These are phyloP conservation scores for Amphilophus citrinellus DNA, from an alignment of 2,113 vertebrate genomes.

Conservation along the genomic window DNA sequence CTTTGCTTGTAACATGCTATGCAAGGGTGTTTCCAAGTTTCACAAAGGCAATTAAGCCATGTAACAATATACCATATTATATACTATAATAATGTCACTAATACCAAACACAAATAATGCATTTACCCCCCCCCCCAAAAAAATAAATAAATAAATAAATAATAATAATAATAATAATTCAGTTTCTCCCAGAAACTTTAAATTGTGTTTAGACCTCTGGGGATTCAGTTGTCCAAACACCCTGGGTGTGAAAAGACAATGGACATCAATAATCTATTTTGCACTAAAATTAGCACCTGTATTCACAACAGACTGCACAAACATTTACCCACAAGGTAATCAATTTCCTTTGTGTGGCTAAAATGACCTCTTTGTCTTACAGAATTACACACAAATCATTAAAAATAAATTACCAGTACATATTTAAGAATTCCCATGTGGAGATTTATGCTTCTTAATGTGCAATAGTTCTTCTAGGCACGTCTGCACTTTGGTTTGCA, in stretches of 20 bases:
- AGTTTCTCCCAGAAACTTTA: neutral
- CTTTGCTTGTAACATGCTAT: neutral
- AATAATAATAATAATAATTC: no score
- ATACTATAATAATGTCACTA: neutral
- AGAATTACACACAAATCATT: no score
- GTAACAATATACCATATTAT: fast-evolving
- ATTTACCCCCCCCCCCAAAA: neutral
- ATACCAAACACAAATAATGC: neutral
- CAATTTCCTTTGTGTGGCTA: neutral
- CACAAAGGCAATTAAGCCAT: neutral
- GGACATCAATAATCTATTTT: neutral
- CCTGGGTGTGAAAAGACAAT: neutral
- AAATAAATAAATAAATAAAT: no score
- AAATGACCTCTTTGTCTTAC: neutral
- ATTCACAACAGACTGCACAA: neutral
- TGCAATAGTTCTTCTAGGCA: neutral
- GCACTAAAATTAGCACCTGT: neutral
- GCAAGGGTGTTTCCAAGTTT: neutral
- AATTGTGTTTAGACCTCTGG: neutral
- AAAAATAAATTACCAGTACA: no score
- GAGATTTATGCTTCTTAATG: no score
- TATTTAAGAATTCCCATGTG: no score
- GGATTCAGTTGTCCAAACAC: neutral
- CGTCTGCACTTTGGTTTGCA: neutral
- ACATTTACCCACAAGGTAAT: neutral